Conservation (phyloP, 2,797 vertebrate genomes). For the Scarus forsteni region DNA sequence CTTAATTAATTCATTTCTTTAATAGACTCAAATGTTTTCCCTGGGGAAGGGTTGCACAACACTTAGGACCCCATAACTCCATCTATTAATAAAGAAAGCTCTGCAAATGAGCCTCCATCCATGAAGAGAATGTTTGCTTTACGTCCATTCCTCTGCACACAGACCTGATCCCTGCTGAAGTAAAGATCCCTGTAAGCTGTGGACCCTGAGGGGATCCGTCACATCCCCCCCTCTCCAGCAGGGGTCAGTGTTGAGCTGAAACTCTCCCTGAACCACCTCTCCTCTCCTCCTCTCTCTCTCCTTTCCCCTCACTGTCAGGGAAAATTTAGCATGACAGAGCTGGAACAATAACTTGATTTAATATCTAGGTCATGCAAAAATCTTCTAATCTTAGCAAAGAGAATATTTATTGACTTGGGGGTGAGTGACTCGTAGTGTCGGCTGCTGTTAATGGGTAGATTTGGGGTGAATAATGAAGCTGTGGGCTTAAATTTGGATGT, state of each 20-base stretch:
- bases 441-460: slow-evolving; percentile 58
- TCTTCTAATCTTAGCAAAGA: slow-evolving; percentile 78
- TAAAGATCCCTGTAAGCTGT: slow-evolving; percentile 5
- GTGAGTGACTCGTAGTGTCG: slow-evolving; percentile 54
- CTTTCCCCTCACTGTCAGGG: slow-evolving; percentile 32
- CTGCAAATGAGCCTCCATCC: too few relatives aligned
- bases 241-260: slow-evolving; percentile 81
- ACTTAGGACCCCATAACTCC: too few relatives aligned
- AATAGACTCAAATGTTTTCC: too few relatives aligned
- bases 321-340: slow-evolving; percentile 63
- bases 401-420: slow-evolving; percentile 78
- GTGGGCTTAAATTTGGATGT: slow-evolving; percentile 46
- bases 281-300: slow-evolving; percentile 1
- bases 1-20: too few relatives aligned
- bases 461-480: slow-evolving; percentile 70
- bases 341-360: slow-evolving; percentile 76
- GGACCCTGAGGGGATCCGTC: slow-evolving; percentile 19
- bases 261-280: slow-evolving; percentile 2
- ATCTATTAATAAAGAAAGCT: too few relatives aligned
- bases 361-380: slow-evolving; percentile 82
- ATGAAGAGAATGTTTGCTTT: too few relatives aligned
- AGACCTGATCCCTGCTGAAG: neutral
- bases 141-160: neutral
- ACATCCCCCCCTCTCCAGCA: slow-evolving; percentile 62
- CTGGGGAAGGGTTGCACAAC: too few relatives aligned